Base-by-base conservation (phyloP, 1,140 invertebrate species). In the Apis cerana region DNA sequence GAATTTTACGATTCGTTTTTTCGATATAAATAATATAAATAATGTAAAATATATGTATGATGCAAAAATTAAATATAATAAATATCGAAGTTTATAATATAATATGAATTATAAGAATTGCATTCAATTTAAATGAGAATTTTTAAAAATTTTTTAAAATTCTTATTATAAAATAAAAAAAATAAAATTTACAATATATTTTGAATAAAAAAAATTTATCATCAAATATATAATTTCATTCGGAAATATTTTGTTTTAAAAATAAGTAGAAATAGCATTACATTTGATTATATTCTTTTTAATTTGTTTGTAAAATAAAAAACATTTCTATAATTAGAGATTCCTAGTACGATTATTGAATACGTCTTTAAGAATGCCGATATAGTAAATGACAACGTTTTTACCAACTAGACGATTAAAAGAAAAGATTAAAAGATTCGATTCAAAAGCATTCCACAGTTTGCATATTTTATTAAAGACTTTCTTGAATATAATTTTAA, bases 281-380 rank as follows among this genome's bases (percentile, higher is more conserved):
- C 64, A 23, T 59, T 64, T 13, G 43, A 50, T 13, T 48, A 64
- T 48, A 27, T 52, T 50, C 59, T 56, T 56, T 43, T 65, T 2
- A 19, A 21, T 65, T 19, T 48, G 13, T 13, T 61, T 23, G 17
- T 52, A 15, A 50, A 74, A 80, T 80, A 48, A 74, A 48, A 80
- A 58, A 1, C 23, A 43, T 54, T 19, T 23, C 27, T 19, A n/a
- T 23, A 27, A 79, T 71, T 61, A 71, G 5, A 13, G 12, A 79
- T 79, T 79, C 56, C 13, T 9, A 12, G 64, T 69, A 19, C 17
- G 69, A 65, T 74, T 54, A 62, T 69, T 13, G 13, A 72, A 62
- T 56, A 54, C 56, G 17, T 21, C 48, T 5, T 61, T 7, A 9
- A 59, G 54, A 50, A 50, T 23, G 54, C 27, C 8, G 43, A 11